Percentiles rank a stretch among this genome's conserved stretches.
These are phyloP conservation scores for Enoplosus armatus DNA, from an alignment of 2,797 vertebrate genomes.

Conservation along the genomic window DNA sequence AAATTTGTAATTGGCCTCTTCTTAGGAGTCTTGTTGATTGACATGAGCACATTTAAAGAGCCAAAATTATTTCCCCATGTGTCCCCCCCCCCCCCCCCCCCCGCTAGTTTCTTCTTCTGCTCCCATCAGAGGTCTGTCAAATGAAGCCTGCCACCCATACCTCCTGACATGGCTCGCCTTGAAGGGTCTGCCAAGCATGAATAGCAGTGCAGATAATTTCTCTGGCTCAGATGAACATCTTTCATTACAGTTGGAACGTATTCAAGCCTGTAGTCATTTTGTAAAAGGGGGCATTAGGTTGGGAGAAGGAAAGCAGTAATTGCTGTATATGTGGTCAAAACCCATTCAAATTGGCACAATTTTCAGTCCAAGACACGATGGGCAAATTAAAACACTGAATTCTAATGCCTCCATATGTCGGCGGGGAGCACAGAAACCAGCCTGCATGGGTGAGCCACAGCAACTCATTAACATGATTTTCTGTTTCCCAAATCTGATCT, in stretches of 20 bases:
- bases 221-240: slow-evolving; percentile 45
- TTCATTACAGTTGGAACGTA: slow-evolving; percentile 57
- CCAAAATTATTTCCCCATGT: slow-evolving; percentile 53
- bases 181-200: slow-evolving; percentile 73
- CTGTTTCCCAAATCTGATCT: slow-evolving; percentile 16
- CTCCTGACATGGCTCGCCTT: slow-evolving; percentile 83
- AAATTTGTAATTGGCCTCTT: slow-evolving; percentile 89
- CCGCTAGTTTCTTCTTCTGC: slow-evolving; percentile 8
- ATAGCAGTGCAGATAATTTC: slow-evolving; percentile 57
- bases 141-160: slow-evolving; percentile 81
- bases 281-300: slow-evolving; percentile 48
- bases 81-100: background rate
- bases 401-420: slow-evolving; percentile 33
- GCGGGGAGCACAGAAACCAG: slow-evolving; percentile 24
- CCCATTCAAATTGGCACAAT: slow-evolving; percentile 35
- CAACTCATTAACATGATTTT: slow-evolving; percentile 25
- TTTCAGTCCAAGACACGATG: slow-evolving; percentile 38
- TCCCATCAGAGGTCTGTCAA: slow-evolving; percentile 62
- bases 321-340: slow-evolving; percentile 61
- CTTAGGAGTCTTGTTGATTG: slow-evolving; percentile 82
- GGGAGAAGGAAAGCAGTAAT: slow-evolving; percentile 39
- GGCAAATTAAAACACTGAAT: slow-evolving; percentile 48
- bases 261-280: slow-evolving; percentile 67
- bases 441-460: slow-evolving; percentile 7
- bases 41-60: slow-evolving; percentile 80